Conservation (phyloP, 1,140 invertebrate species). For the Dendroctonus valens region DNA sequence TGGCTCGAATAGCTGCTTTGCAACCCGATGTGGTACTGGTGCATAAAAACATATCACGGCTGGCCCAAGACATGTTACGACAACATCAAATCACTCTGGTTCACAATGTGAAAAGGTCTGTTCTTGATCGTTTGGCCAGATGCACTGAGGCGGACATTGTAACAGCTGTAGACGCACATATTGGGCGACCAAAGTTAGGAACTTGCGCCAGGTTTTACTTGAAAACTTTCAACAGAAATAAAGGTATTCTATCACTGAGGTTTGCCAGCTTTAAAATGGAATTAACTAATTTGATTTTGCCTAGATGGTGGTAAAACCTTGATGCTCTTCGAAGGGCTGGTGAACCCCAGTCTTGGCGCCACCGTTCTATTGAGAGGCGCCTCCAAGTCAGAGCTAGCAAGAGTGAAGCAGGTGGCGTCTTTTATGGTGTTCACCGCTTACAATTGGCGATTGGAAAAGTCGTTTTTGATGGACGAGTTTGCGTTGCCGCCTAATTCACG, state of each 20-base stretch:
- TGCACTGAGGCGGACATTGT: conserved; percentile 85
- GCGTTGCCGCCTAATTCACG: conserved; percentile 52
- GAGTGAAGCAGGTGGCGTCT: conserved; percentile 78
- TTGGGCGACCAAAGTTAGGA: conserved; percentile 80
- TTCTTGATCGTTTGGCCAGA: conserved; percentile 80
- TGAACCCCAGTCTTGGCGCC: conserved; percentile 78
- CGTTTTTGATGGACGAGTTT: conserved; percentile 76
- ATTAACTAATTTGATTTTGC: conserved; percentile 20
- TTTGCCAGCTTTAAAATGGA: neutral
- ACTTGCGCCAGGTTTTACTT: conserved; percentile 85
- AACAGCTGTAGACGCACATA: conserved; percentile 85
- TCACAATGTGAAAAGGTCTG: conserved; percentile 81
- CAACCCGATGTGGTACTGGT: conserved; percentile 87
- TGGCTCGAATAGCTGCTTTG: conserved; percentile 82
- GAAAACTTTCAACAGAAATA: conserved; percentile 58
- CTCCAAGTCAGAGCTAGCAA: conserved; percentile 70
- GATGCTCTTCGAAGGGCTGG: conserved; percentile 93
- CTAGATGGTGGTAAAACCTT: conserved; percentile 74
- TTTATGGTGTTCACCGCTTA: conserved; percentile 86
- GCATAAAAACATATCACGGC: conserved; percentile 82
- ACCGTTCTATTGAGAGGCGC: conserved; percentile 86
- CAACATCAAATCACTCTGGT: conserved; percentile 80
- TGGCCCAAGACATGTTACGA: conserved; percentile 85
- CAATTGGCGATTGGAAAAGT: conserved; percentile 87
- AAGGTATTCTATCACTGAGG: conserved; percentile 48